Conservation (phyloP, 2,113 vertebrate genomes). For the Typhlomys cinereus region DNA sequence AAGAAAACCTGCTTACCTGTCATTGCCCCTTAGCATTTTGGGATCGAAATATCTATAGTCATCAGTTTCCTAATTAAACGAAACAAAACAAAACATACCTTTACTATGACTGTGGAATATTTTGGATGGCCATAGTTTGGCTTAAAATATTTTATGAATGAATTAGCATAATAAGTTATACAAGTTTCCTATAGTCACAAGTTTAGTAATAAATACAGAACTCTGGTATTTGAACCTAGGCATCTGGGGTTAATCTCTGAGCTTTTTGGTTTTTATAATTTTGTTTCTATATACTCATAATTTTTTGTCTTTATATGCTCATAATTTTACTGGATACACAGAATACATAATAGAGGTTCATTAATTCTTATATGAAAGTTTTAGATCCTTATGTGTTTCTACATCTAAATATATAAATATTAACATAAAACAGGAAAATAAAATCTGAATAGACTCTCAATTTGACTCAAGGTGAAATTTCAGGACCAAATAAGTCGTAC, state of each 20-base stretch:
- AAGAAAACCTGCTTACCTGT: slow-evolving; percentile 88
- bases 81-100: slow-evolving; percentile 43
- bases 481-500: background rate
- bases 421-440: slow-evolving; percentile 5
- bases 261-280: slow-evolving; percentile 22
- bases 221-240: background rate
- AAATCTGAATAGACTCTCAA: slow-evolving; percentile 9
- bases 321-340: slow-evolving; percentile 26
- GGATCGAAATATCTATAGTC: slow-evolving; percentile 99
- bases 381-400: slow-evolving; percentile 15
- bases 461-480: background rate
- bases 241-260: background rate
- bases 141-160: slow-evolving; percentile 9
- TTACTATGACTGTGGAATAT: slow-evolving; percentile 25
- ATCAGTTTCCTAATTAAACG: slow-evolving; percentile 95
- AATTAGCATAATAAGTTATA: background rate
- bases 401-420: background rate
- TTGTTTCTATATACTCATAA: too few species aligned
- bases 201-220: background rate
- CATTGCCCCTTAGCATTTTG: slow-evolving; percentile 97
- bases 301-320: background rate
- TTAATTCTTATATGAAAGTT: slow-evolving; percentile 32
- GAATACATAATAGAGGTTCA: slow-evolving; percentile 16
- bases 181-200: slow-evolving; percentile 3
- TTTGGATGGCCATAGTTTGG: background rate